A percentile compares a stretch with the other conserved stretches of the same genome.
These are phyloP conservation scores for Cydia pomonella DNA, from an alignment of 1,140 invertebrate genomes.

Conservation along the genomic window DNA sequence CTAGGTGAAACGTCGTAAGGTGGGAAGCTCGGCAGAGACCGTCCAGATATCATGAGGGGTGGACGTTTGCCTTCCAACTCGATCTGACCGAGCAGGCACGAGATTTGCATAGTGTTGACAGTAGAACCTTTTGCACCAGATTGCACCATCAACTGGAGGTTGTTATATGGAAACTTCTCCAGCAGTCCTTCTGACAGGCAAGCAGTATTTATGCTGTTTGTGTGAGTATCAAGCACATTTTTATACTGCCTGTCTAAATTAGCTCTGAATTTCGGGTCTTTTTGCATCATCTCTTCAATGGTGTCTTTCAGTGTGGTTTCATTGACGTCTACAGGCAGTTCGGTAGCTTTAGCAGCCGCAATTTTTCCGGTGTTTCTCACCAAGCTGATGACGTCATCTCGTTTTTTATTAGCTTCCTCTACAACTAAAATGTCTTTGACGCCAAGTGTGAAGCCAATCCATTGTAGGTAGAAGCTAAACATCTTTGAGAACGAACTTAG, in stretches of 20 bases:
- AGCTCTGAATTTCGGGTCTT: conserved; percentile 88
- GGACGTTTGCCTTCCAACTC: conserved; percentile 99
- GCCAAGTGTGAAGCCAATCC: conserved; percentile 96
- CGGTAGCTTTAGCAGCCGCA: conserved; percentile 87
- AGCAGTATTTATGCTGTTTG: conserved; percentile 93
- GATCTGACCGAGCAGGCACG: conserved; percentile 97
- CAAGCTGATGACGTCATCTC: conserved; percentile 86
- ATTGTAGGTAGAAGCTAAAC: conserved; percentile 95
- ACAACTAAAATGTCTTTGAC: conserved; percentile 96
- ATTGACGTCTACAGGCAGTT: conserved; percentile 82
- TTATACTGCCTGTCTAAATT: conserved; percentile 94
- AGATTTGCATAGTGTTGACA: conserved; percentile 99
- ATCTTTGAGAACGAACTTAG: conserved; percentile 95
- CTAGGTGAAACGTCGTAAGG: conserved; percentile 94
- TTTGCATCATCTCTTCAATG: conserved; percentile 86
- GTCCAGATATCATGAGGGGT: conserved; percentile 96
- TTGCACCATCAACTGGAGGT: conserved; percentile 98
- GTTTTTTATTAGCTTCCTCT: conserved; percentile 85
- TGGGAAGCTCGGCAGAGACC: conserved; percentile 95
- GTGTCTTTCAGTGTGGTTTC: conserved; percentile 83
- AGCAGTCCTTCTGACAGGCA: conserved; percentile 92
- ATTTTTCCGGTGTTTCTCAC: conserved; percentile 84
- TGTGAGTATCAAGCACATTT: conserved; percentile 88
- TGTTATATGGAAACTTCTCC: conserved; percentile 95
- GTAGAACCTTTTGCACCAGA: conserved; percentile 98